Conservation (phyloP, 2,888 invertebrate species). For the Plebejus anna region DNA sequence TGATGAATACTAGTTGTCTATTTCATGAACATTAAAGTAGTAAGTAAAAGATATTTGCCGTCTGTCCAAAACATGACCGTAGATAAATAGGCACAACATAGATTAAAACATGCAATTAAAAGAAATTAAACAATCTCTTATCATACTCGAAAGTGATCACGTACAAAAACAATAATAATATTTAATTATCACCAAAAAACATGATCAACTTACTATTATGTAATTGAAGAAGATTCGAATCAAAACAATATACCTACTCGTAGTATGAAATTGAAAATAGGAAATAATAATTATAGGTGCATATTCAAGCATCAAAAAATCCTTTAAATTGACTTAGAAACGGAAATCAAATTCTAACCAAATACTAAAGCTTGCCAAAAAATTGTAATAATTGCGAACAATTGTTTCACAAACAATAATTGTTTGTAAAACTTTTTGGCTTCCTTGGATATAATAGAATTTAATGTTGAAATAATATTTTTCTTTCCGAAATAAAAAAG, state of each 20-base stretch:
- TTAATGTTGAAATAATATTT: no score
- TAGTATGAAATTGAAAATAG: no score
- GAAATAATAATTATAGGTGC: no score
- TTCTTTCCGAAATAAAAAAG: no score
- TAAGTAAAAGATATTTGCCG: neutral
- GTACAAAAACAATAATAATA: slow-evolving; percentile 2
- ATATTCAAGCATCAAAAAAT: no score
- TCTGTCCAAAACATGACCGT: neutral
- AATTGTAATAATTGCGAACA: neutral
- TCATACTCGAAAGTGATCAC: neutral
- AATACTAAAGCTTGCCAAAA: neutral
- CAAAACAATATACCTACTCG: no score
- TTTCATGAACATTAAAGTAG: neutral
- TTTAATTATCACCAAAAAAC: neutral
- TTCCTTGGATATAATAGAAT: neutral
- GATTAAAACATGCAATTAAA: neutral
- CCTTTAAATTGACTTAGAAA: neutral
- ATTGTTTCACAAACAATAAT: no score
- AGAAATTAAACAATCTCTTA: slow-evolving; percentile 7
- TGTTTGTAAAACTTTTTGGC: neutral
- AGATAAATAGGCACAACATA: neutral
- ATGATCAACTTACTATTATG: neutral
- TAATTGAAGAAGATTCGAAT: neutral
- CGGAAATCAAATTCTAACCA: neutral
- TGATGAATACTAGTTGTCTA: neutral